Percentiles rank a stretch among this genome's conserved stretches.
These are phyloP conservation scores for Enchytraeus crypticus DNA, from an alignment of 2,888 invertebrate species.

Conservation along the genomic window DNA sequence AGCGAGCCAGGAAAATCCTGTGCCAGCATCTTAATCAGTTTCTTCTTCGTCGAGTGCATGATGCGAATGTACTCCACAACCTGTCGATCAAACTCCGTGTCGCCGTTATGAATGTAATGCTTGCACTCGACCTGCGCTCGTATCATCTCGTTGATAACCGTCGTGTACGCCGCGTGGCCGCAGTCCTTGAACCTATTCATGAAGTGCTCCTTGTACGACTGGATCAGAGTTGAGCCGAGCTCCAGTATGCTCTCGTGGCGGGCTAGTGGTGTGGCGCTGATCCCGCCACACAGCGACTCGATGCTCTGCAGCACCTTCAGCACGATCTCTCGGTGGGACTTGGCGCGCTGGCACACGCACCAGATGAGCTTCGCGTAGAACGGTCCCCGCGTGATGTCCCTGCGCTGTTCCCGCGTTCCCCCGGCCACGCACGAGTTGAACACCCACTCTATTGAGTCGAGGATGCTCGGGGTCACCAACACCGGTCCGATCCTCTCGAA, in stretches of 20 bases:
- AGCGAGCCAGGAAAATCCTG: constrained; percentile 16
- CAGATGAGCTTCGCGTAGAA: constrained; percentile 5
- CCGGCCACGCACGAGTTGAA: constrained; percentile 4
- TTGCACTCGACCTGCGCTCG: constrained; percentile 17
- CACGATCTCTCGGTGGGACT: constrained; percentile 14
- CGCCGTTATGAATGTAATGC: constrained; percentile 18
- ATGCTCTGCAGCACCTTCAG: constrained; percentile 14
- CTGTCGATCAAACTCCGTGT: constrained; percentile 8
- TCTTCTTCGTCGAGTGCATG: constrained; percentile 17
- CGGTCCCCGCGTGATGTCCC: constrained; percentile 1
- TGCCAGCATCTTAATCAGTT: constrained; percentile 18
- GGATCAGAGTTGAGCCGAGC: constrained; percentile 11
- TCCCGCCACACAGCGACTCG: constrained; percentile 13
- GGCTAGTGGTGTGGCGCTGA: neutral
- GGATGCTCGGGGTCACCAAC: constrained; percentile 4
- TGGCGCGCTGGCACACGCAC: constrained; percentile 3
- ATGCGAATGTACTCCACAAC: constrained; percentile 11
- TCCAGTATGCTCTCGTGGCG: constrained; percentile 6
- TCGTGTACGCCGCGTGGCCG: constrained; percentile 14
- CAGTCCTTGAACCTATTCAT: constrained; percentile 11
- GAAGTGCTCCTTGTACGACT: constrained; percentile 15
- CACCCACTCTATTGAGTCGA: constrained; percentile 16
- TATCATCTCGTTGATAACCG: constrained; percentile 19
- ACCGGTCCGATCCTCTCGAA: constrained; percentile 8
- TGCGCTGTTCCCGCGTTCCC: constrained; percentile 8